Base-by-base conservation (phyloP, 1,140 invertebrate genomes). In the Sweltsa coloradensis region DNA sequence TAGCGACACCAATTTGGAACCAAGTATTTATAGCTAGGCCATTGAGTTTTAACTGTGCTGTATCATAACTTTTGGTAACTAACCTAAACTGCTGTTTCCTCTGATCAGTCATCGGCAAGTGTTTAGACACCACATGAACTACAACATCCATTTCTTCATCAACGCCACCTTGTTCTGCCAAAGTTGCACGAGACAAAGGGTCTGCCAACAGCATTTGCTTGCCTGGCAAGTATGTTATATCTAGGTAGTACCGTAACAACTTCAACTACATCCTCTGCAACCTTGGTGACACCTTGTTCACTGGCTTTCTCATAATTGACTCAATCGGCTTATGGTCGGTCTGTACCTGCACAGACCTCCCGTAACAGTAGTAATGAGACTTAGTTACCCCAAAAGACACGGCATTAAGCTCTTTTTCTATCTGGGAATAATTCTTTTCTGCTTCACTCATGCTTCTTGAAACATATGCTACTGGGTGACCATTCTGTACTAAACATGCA, bases 201-300 rank as follows among this genome's bases (percentile, higher is more conserved):
- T 37, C 36, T 37, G 36, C 36, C 18, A 37, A 37, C 18, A 19
- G 23, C 36, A 37, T 37, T 9, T 19, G n/a, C 11, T 37, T 37
- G 11, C 36, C 36, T n/a, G 36, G 36, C n/a, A 37, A 22, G 11
- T 11, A 37, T 16, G n/a, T 37, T 37, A 37, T 22, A 37, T 5
- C 36, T n/a, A 37, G 4, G 36, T 37, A 4, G 23, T 37, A 37
- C 4, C 23, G 18, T 5, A 43, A 58, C 5, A 66, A 18, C 25
- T 56, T 51, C 9, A 67, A 45, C 6, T 63, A 49, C 58, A 68
- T 60, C 9, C 59, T 36, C 50, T 70, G 64, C 11, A 72, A 47
- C 41, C 68, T 47, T 31, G 51, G 52, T 11, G 61, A 57, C 21
- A 60, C 53, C 48, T 61, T 59, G 26, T 57, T 16, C n/a, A 68